phyloP scores from a whole-genome alignment of 2,113 vertebrate genomes.

The Procavia capensis region DNA sequence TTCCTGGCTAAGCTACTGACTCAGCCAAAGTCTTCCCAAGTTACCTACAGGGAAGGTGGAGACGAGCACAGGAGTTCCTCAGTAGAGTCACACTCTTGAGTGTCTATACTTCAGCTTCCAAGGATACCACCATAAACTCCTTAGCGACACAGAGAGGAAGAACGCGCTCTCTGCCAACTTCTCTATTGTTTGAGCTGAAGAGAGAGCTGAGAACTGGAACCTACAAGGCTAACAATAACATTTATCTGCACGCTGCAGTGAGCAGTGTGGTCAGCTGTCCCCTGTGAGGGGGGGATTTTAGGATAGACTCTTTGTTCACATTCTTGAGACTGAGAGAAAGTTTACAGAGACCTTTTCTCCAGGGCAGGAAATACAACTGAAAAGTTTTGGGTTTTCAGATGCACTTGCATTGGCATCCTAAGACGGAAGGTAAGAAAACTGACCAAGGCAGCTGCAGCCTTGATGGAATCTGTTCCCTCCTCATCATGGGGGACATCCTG shows the following conservation, averaged over 20 bases:
- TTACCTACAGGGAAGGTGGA: background rate
- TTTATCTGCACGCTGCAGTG: background rate
- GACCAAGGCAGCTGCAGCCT: background rate
- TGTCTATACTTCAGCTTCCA: background rate
- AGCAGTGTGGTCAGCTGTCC: background rate
- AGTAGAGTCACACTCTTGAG: accelerated
- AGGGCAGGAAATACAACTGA: background rate
- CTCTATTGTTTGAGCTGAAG: background rate
- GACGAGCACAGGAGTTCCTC: background rate
- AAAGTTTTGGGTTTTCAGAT: background rate
- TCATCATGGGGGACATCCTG: background rate
- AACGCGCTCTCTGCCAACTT: background rate
- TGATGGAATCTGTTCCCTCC: background rate
- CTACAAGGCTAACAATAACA: background rate
- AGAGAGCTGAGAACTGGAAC: background rate
- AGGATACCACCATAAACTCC: background rate
- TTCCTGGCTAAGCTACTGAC: background rate
- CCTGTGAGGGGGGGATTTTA: background rate
- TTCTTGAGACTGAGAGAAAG: background rate
- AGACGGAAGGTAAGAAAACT: background rate
- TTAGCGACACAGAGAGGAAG: background rate
- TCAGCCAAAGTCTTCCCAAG: background rate
- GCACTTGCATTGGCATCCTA: background rate
- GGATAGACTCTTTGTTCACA: background rate
- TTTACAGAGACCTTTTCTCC: background rate